These are phyloP conservation scores for Atlantisia rogersi DNA, from an alignment of 2,113 vertebrate genomes.

Conservation along the genomic window DNA sequence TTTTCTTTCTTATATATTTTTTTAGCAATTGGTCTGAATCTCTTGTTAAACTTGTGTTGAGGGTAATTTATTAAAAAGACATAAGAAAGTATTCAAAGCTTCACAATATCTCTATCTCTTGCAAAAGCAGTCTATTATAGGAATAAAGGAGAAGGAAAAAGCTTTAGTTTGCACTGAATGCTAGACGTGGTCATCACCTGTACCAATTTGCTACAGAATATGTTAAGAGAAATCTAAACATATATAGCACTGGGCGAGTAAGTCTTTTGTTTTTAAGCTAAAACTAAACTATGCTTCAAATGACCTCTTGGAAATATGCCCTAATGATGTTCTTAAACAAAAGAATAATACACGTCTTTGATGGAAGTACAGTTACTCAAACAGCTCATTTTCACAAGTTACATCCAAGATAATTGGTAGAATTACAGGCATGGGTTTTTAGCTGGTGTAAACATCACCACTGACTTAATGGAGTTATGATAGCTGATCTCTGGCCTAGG, in stretches of 20 bases:
- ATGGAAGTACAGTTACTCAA: not conserved
- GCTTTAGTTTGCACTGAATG: not conserved
- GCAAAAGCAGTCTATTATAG: not conserved
- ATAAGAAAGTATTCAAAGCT: not conserved
- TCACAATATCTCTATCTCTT: not conserved
- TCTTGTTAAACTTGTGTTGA: not conserved
- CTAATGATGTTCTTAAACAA: not conserved
- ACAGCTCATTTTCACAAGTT: not conserved
- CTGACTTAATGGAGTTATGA: not conserved
- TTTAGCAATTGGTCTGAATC: not conserved
- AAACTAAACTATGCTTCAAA: not conserved
- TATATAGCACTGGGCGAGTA: not conserved
- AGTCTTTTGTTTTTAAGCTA: not conserved
- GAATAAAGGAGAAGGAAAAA: not conserved
- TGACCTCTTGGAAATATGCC: not conserved
- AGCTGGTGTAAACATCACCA: not conserved
- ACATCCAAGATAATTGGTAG: not conserved
- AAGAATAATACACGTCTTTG: fast-evolving
- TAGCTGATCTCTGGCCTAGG: not conserved
- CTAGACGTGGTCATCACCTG: not conserved
- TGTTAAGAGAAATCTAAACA: not conserved
- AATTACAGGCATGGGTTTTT: not conserved
- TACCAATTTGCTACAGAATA: not conserved
- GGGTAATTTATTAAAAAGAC: not conserved
- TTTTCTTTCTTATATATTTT: not conserved